Evolutionary conservation across 1,140 invertebrate species (phyloP).

Genomic region (Drosophila ananassae): DNA sequence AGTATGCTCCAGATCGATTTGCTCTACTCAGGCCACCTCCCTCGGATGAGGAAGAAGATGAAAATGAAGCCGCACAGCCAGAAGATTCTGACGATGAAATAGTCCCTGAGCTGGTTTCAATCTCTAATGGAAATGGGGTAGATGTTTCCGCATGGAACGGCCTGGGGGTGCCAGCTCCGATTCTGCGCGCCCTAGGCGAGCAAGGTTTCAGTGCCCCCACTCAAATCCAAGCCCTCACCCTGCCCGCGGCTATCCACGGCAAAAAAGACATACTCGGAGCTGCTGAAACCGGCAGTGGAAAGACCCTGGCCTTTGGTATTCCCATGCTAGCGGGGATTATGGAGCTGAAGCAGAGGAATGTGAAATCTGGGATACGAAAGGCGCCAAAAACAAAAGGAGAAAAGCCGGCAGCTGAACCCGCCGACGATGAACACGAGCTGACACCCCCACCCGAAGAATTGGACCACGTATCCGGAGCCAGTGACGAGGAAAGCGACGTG

Average conservation of each 20-base stretch:
- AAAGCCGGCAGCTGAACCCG: slow-evolving; percentile 61
- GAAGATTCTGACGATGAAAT: slow-evolving; percentile 28
- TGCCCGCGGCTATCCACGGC: slow-evolving; percentile 94
- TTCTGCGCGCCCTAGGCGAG: slow-evolving; percentile 90
- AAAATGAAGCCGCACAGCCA: not conserved
- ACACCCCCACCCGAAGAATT: slow-evolving; percentile 76
- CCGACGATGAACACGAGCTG: slow-evolving; percentile 70
- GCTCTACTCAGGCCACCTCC: slow-evolving; percentile 61
- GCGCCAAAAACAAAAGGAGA: slow-evolving; percentile 82
- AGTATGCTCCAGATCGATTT: slow-evolving; percentile 60
- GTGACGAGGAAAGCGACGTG: slow-evolving; percentile 82
- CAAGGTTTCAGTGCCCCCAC: slow-evolving; percentile 93
- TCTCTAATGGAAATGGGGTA: not conserved
- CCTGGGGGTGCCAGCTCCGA: slow-evolving; percentile 87
- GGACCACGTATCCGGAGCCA: slow-evolving; percentile 74
- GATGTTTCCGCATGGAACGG: slow-evolving; percentile 87
- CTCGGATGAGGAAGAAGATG: slow-evolving; percentile 20
- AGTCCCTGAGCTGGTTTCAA: slow-evolving; percentile 36
- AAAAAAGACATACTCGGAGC: slow-evolving; percentile 95
- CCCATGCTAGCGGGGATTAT: slow-evolving; percentile 95
- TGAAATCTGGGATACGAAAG: slow-evolving; percentile 65
- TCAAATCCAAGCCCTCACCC: slow-evolving; percentile 90
- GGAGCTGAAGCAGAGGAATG: slow-evolving; percentile 86
- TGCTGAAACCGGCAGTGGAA: slow-evolving; percentile 98
- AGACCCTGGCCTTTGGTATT: slow-evolving; percentile 98